Evolutionary conservation across 2,888 invertebrate species (phyloP), one percentile per base, ranked within the genome.

Genomic region (Norana najaformis): DNA sequence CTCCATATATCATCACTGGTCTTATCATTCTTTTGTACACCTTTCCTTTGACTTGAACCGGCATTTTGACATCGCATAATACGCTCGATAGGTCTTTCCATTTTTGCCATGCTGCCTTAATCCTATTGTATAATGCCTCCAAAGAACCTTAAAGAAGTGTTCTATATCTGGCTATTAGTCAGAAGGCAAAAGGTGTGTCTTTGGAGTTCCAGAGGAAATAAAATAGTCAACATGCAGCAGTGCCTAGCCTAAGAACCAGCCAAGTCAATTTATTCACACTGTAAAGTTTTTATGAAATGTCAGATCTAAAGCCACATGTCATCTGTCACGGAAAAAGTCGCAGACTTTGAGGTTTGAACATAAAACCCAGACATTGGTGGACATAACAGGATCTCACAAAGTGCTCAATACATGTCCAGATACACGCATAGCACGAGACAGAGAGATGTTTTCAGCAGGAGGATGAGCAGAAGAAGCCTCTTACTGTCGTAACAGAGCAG

Each of bases 401-500:
- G n/a, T n/a, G n/a, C n/a, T n/a, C n/a, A n/a, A n/a, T n/a, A n/a
- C n/a, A n/a, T n/a, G n/a, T n/a, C n/a, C n/a, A n/a, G n/a, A n/a
- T n/a, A n/a, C n/a, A n/a, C n/a, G n/a, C n/a, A n/a, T n/a, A n/a
- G n/a, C n/a, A n/a, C n/a, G n/a, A n/a, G n/a, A n/a, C n/a, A n/a
- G n/a, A n/a, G n/a, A n/a, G n/a, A n/a, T n/a, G n/a, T 69, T 69
- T n/a, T 69, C 69, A n/a, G 20, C 47, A 47, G 47, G 23, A 47
- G 23, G 30, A 69, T n/a, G n/a, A 2, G 16, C 4, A n/a, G 30
- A 14, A 30, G 53, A 30, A 35, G 37, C 34, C 88, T 95, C 96
- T 95, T 93, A 96, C 96, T 99, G 96, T 99, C 99, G 95, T 99
- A 99, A 96, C 99, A 99, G 93, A 99, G 96, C 93, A 99, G 96